Evolutionary conservation across 2,797 vertebrate species (phyloP).

Genomic region (Telmatherina bonti): DNA sequence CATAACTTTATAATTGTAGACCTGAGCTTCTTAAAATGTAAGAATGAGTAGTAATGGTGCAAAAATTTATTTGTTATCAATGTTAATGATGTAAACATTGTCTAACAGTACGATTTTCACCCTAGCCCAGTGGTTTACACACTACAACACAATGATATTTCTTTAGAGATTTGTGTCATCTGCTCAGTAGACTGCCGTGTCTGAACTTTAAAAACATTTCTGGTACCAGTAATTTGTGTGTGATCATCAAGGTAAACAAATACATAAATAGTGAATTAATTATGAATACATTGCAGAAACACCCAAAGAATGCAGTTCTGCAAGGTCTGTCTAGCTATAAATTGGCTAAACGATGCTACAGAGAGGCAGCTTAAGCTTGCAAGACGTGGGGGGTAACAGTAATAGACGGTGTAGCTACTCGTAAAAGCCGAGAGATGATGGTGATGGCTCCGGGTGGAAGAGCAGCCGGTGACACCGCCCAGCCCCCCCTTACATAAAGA

Average conservation of each 20-base stretch:
- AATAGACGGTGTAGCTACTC: constrained; percentile 18
- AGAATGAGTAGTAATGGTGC: background rate
- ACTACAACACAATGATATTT: background rate
- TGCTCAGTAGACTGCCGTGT: no score
- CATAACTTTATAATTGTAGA: background rate
- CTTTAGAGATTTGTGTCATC: no score
- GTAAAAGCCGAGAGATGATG: constrained; percentile 7
- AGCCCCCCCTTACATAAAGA: background rate
- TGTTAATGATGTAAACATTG: background rate
- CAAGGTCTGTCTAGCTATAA: no score
- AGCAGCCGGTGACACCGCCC: constrained; percentile 53
- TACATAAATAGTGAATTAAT: no score
- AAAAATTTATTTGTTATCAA: no score
- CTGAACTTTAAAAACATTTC: no score
- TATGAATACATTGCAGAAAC: background rate
- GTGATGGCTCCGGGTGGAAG: constrained; percentile 21
- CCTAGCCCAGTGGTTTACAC: background rate
- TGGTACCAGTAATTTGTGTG: no score
- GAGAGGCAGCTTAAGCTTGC: background rate
- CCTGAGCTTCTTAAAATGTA: background rate
- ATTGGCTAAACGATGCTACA: no score
- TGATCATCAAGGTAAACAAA: no score
- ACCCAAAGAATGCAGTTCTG: background rate
- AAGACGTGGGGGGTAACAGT: constrained; percentile 7
- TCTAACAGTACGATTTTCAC: background rate